phyloP scores from a whole-genome alignment of 1,140 invertebrate species.

The Ctenoplectra terminalis region DNA sequence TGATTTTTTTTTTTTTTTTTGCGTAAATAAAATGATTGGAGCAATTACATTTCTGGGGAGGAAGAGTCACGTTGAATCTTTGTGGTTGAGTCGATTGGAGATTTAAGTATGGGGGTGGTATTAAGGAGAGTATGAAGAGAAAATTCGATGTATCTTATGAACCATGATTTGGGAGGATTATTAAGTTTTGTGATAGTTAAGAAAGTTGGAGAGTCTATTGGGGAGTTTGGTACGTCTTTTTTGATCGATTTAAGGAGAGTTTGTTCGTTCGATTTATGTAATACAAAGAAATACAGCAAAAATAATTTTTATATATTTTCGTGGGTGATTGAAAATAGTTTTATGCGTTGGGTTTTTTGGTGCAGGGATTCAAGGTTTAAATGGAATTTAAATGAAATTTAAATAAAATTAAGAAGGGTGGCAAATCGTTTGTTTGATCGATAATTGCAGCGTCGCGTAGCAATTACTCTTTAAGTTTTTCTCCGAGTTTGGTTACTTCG shows the following conservation, averaged over 20 bases:
- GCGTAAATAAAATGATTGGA: background rate
- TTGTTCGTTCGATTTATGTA: no score
- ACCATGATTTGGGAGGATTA: background rate
- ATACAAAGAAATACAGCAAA: no score
- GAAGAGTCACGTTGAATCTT: background rate
- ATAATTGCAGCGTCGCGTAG: background rate
- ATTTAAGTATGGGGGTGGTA: background rate
- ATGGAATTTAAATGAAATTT: background rate
- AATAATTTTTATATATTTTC: no score
- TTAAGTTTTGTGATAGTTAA: no score
- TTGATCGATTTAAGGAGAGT: no score
- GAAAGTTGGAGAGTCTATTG: no score
- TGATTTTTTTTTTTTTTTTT: background rate
- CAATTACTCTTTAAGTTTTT: constrained; percentile 32
- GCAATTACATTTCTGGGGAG: background rate
- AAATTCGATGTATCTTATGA: background rate
- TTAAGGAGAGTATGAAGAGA: background rate
- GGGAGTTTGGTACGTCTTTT: no score
- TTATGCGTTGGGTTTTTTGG: no score
- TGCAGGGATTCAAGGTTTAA: no score
- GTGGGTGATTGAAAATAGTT: no score
- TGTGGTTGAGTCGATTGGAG: background rate
- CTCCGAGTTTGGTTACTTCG: background rate
- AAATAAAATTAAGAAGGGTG: background rate
- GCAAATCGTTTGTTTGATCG: background rate